phyloP scores from a whole-genome alignment of 2,888 invertebrate species.

The Ochlodes sylvanus region DNA sequence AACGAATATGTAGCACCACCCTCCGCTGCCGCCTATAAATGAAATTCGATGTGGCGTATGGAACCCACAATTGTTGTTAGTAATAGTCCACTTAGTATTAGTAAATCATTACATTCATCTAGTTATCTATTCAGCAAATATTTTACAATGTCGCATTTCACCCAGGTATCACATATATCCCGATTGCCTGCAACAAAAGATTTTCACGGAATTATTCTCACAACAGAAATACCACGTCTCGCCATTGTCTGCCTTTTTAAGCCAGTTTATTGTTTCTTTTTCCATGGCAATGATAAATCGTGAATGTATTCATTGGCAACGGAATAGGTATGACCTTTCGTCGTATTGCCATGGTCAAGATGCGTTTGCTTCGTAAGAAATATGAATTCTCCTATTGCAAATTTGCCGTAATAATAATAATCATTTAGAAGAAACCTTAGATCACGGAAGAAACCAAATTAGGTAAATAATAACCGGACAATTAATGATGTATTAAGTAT shows the following conservation, averaged over 20 bases:
- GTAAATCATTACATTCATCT: background rate
- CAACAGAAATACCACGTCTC: conserved; percentile 26
- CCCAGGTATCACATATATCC: conserved; percentile 1
- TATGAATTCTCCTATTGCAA: too few relatives aligned
- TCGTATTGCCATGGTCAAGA: background rate
- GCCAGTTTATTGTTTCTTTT: conserved; percentile 30
- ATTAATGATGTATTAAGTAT: too few relatives aligned
- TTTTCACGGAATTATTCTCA: conserved; percentile 34
- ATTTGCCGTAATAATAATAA: too few relatives aligned
- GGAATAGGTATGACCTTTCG: background rate
- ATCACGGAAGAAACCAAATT: too few relatives aligned
- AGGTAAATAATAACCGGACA: too few relatives aligned
- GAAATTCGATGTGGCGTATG: too few relatives aligned
- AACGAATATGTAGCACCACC: too few relatives aligned
- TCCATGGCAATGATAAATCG: conserved; percentile 35
- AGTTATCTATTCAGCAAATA: background rate
- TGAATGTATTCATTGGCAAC: conserved; percentile 24
- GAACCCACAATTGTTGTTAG: too few relatives aligned
- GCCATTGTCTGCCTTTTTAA: conserved; percentile 34
- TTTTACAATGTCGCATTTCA: conserved; percentile 12
- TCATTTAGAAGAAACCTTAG: too few relatives aligned
- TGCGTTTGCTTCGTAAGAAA: background rate
- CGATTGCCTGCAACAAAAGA: conserved; percentile 17
- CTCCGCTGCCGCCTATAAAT: too few relatives aligned
- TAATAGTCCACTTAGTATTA: too few relatives aligned